Percentiles rank a stretch among this genome's conserved stretches.
Conservation (phyloP, 1,140 invertebrate genomes). For the Rhagoletis pomonella region DNA sequence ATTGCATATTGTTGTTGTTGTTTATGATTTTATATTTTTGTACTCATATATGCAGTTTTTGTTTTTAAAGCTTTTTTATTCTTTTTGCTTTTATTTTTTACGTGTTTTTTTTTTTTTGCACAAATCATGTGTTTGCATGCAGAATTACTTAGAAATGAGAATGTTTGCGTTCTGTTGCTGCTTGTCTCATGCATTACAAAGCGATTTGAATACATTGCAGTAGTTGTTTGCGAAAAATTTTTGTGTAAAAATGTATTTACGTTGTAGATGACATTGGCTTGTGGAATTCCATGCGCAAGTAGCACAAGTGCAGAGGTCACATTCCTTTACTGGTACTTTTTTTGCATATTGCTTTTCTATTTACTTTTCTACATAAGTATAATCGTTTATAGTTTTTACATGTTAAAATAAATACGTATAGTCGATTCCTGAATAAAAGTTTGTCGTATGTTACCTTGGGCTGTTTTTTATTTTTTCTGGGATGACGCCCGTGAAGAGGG, state of each 20-base stretch:
- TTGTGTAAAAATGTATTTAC: background rate
- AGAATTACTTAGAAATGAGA: background rate
- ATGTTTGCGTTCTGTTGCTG: background rate
- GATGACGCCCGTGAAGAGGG: no score
- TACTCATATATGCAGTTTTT: background rate
- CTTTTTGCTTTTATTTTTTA: background rate
- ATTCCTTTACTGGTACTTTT: background rate
- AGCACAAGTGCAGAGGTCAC: background rate
- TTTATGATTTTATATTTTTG: background rate
- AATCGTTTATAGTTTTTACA: no score
- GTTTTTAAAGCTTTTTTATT: background rate
- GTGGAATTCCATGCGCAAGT: background rate
- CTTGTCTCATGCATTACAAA: background rate
- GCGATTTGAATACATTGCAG: background rate
- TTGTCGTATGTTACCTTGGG: no score
- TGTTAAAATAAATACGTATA: no score
- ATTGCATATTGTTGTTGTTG: background rate
- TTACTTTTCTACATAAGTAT: no score
- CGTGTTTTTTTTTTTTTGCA: background rate
- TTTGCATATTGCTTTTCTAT: background rate
- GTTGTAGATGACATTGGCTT: background rate
- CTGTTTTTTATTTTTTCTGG: no score
- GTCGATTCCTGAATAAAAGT: no score
- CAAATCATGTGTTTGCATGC: constrained; percentile 8
- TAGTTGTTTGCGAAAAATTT: background rate